phyloP scores from a whole-genome alignment of 2,113 vertebrate genomes.

The Pelvicachromis taeniatus region DNA sequence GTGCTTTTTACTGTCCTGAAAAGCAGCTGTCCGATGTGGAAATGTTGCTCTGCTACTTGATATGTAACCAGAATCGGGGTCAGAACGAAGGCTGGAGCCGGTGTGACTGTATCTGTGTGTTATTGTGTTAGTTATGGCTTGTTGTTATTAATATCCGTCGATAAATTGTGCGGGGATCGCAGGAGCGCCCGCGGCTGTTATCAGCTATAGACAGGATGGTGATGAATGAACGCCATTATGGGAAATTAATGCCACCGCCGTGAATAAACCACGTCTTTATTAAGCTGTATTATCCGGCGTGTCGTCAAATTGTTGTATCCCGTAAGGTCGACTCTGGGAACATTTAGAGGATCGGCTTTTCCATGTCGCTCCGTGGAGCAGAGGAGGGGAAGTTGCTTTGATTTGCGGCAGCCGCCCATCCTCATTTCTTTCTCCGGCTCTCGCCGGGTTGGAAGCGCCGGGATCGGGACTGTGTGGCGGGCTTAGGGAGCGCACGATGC shows the following conservation, averaged over 20 bases:
- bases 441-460: neutral
- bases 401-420: conserved; percentile 49
- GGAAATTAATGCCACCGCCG: conserved; percentile 36
- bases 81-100: neutral
- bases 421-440: neutral
- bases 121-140: conserved; percentile 18
- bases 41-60: conserved; percentile 9
- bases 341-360: neutral
- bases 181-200: conserved; percentile 32
- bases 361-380: neutral
- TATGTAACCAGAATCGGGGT: conserved; percentile 29
- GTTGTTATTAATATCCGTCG: conserved; percentile 30
- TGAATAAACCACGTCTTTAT: conserved; percentile 21
- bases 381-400: conserved; percentile 36
- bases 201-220: conserved; percentile 41
- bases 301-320: conserved; percentile 13
- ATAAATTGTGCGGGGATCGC: conserved; percentile 15
- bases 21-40: conserved; percentile 50
- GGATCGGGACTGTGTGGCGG: conserved; percentile 19
- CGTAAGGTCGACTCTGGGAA: neutral
- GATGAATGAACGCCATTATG: conserved; percentile 66
- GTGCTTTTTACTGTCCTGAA: conserved; percentile 12
- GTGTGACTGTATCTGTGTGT: neutral
- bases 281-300: conserved; percentile 8
- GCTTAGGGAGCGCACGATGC: conserved; percentile 15